Base-by-base conservation (phyloP, 2,888 invertebrate genomes). In the Agrotis ipsilon region DNA sequence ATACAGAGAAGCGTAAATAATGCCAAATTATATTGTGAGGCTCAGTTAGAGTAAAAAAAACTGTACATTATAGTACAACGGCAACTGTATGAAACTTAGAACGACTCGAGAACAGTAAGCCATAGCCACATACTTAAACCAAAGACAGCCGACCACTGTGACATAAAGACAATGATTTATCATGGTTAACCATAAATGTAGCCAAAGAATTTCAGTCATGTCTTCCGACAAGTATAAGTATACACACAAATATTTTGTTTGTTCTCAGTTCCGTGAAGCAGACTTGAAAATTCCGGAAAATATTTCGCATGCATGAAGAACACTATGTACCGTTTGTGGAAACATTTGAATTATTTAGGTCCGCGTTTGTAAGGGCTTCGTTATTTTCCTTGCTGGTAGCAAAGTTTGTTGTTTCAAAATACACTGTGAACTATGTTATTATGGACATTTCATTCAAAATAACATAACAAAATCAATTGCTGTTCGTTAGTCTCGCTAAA, bases 291-390 rank as follows among this genome's bases (percentile, higher is more conserved):
- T 72, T 75, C 78, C 67, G 72, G 63, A 65, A 80, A 78, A 80
- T 80, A 78, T 78, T 80, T 72, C 27, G 72, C 72, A 80, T 76
- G 76, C 80, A 80, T 61, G 60, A 64, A 68, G 72, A 80, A 78
- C 59, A 80, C 80, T 68, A 49, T 45, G 21, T 45, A 21, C 21
- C 39, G 63, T 59, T 80, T 67, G 78, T 57, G 39, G 63, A 75
- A 66, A 48, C 32, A 71, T 78, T 71, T 80, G 80, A 80, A 78
- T 78, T 78, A 78, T 78, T 78, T 78, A 78, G 54, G 49, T 58
- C 67, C 52, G 18, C 72, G 27, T 75, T 80, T 27, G 52, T 61
- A 72, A 75, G 72, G 76, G 76, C 58, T 78, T 75, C 76, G 55
- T 80, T 78, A 75, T 79, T 71, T 51, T 39, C 63, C 52, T 57